Percentiles rank a stretch among this genome's conserved stretches.
Evolutionary conservation across 64 coral and sea anemone genomes (phyloP).

Genomic region (Stichodactyla mertensii): DNA sequence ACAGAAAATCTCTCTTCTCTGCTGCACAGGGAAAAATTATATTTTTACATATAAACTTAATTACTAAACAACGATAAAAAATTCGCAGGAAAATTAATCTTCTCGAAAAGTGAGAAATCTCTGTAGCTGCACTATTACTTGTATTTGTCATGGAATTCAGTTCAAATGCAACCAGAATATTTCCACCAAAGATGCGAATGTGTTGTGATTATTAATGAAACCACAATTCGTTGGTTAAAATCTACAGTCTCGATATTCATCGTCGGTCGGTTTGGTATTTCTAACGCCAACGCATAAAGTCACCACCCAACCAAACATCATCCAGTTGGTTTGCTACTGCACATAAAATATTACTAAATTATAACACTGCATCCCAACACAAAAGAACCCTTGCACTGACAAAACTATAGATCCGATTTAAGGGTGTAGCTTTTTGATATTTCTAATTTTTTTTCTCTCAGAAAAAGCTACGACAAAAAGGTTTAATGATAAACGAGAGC

Average conservation of each 20-base stretch:
- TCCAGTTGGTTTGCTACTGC: background rate
- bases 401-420: background rate
- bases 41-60: background rate
- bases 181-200: background rate
- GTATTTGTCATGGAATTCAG: background rate
- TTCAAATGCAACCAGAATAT: background rate
- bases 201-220: background rate
- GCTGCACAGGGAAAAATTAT: background rate
- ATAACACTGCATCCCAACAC: background rate
- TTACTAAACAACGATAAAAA: background rate
- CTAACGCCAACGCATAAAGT: conserved; percentile 13
- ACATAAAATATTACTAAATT: background rate
- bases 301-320: background rate
- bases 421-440: background rate
- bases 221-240: background rate
- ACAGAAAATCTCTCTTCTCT: background rate
- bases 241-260: background rate
- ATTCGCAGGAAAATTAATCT: background rate
- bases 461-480: background rate
- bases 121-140: background rate
- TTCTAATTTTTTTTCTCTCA: background rate
- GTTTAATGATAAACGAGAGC: background rate
- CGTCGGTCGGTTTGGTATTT: conserved; percentile 1
- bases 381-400: background rate
- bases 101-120: background rate